phyloP scores from a whole-genome alignment of 2,888 invertebrate genomes.

The Pollenia amentaria region DNA sequence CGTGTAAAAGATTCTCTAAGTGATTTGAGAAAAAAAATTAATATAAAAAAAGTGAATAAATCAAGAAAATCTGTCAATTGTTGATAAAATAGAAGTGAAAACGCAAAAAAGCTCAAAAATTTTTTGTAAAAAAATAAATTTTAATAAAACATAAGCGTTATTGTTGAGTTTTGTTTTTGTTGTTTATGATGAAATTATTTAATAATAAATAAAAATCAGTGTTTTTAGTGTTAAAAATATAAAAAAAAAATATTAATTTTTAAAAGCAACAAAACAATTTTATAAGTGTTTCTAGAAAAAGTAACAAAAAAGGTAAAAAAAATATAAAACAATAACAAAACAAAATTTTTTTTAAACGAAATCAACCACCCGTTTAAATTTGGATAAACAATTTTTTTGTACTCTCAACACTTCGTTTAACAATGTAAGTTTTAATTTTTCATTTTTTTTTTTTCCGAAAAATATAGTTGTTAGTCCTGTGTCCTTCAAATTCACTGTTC shows the following conservation, averaged over 20 bases:
- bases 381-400: constrained; percentile 65
- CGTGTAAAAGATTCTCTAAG: neutral
- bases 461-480: neutral
- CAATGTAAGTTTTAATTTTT: constrained; percentile 63
- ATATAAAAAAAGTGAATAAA: neutral
- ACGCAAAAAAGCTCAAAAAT: constrained; percentile 22
- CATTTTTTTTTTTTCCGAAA: neutral
- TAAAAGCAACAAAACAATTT: neutral
- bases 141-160: neutral
- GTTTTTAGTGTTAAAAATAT: constrained; percentile 25
- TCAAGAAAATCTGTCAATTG: constrained; percentile 66
- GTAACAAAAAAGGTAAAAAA: neutral
- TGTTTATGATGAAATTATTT: neutral
- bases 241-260: neutral
- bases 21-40: constrained; percentile 5
- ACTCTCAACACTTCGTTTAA: constrained; percentile 61
- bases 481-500: constrained; percentile 25
- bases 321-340: neutral
- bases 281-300: constrained; percentile 1
- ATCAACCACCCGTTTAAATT: constrained; percentile 60
- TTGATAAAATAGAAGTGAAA: constrained; percentile 30
- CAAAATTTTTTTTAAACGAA: constrained; percentile 2
- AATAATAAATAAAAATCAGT: constrained; percentile 11
- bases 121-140: constrained; percentile 1
- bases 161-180: constrained; percentile 13